phyloP scores from a whole-genome alignment of 2,113 vertebrate species.

The Festucalex cinctus region DNA sequence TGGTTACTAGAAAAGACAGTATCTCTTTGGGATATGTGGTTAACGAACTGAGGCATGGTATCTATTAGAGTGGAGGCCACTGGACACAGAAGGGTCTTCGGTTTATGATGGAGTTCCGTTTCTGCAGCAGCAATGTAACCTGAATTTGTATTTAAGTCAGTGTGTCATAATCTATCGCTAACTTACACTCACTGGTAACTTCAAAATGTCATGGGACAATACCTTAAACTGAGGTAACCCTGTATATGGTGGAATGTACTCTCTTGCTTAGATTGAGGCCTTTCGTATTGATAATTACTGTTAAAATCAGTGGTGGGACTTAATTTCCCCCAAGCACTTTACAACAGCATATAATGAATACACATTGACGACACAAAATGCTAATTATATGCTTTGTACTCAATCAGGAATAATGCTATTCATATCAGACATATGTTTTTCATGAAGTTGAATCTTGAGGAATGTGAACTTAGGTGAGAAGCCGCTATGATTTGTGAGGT shows the following conservation, averaged over 20 bases:
- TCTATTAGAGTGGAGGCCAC: neutral
- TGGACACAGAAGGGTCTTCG: neutral
- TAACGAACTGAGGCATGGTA: neutral
- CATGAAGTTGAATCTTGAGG: conserved; percentile 73
- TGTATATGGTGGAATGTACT: too few relatives aligned
- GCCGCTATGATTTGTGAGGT: conserved; percentile 72
- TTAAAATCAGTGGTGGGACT: conserved; percentile 12
- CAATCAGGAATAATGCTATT: conserved; percentile 70
- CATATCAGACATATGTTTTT: conserved; percentile 70
- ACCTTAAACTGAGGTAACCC: neutral
- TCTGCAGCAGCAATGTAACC: neutral
- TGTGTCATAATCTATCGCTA: neutral
- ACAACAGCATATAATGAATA: conserved; percentile 32
- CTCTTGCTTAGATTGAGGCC: too few relatives aligned
- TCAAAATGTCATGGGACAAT: neutral
- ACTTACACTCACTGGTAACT: neutral
- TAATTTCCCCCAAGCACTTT: conserved; percentile 7
- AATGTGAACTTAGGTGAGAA: conserved; percentile 71
- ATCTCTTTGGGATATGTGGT: neutral
- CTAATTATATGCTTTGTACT: conserved; percentile 62
- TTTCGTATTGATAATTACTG: too few relatives aligned
- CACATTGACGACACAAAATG: conserved; percentile 40
- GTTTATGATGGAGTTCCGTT: neutral
- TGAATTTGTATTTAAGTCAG: neutral
- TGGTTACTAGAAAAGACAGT: neutral